Evolutionary conservation across 1,140 invertebrate genomes (phyloP).

Genomic region (Papilio helenus): DNA sequence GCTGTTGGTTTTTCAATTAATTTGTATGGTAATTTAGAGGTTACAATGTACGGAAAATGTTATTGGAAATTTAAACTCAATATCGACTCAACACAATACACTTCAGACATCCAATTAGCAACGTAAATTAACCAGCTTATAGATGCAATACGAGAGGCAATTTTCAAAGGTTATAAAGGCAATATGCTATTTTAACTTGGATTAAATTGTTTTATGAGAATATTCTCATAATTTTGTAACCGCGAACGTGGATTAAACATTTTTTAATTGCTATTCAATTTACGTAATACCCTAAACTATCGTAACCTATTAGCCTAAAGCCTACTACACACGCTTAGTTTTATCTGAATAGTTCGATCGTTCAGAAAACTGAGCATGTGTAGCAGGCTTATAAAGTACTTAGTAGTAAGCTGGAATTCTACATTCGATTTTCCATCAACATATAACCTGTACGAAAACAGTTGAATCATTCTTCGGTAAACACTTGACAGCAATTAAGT

Average conservation of each 20-base stretch:
- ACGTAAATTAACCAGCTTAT: not conserved
- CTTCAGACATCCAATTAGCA: not conserved
- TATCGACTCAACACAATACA: not conserved
- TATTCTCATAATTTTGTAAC: not conserved
- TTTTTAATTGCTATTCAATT: not conserved
- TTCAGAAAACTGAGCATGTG: too few relatives aligned
- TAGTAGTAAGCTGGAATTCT: too few relatives aligned
- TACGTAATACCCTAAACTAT: not conserved
- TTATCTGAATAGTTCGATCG: too few relatives aligned
- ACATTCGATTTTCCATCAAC: not conserved
- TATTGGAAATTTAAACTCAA: not conserved
- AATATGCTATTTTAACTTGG: not conserved
- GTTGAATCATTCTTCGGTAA: conserved; percentile 8
- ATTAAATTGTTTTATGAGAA: not conserved
- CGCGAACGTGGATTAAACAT: too few relatives aligned
- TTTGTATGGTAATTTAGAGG: not conserved
- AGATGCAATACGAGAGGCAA: not conserved
- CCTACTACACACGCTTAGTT: too few relatives aligned
- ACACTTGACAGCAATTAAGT: conserved; percentile 32
- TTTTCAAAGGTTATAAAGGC: not conserved
- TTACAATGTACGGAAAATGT: not conserved
- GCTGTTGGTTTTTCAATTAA: not conserved
- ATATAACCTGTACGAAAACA: not conserved
- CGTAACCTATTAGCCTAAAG: not conserved
- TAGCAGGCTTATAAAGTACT: too few relatives aligned